Evolutionary conservation across 2,888 invertebrate genomes (phyloP).

Genomic region (Drosophila emarginata): DNA sequence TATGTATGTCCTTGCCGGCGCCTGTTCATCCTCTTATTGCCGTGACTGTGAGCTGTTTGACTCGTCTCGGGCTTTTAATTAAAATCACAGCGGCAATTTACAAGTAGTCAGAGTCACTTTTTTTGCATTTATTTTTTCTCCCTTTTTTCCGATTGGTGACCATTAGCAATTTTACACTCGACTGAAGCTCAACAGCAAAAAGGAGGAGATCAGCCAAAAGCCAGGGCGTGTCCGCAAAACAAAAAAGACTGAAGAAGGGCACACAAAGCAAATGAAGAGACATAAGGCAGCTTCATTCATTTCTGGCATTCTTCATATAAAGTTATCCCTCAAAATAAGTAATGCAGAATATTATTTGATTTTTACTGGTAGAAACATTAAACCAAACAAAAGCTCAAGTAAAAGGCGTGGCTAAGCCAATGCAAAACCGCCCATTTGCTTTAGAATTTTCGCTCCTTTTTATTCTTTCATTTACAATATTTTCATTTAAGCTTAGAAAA

Average conservation of each 20-base stretch:
- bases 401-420: slow-evolving; percentile 36
- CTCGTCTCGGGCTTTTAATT: slow-evolving; percentile 61
- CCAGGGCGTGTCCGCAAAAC: slow-evolving; percentile 35
- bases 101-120: slow-evolving; percentile 48
- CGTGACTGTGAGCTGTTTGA: slow-evolving; percentile 10
- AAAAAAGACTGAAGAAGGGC: slow-evolving; percentile 2
- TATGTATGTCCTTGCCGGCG: neutral
- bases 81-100: slow-evolving; percentile 71
- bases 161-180: slow-evolving; percentile 75
- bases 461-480: slow-evolving; percentile 31
- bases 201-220: slow-evolving; percentile 51
- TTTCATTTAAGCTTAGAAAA: slow-evolving; percentile 35
- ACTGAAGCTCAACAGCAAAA: slow-evolving; percentile 56
- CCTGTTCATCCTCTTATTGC: slow-evolving; percentile 24
- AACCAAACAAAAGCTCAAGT: slow-evolving; percentile 38
- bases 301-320: slow-evolving; percentile 28
- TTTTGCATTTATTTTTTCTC: slow-evolving; percentile 12
- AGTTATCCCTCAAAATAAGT: slow-evolving; percentile 3
- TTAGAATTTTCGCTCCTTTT: slow-evolving; percentile 13
- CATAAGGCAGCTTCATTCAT: slow-evolving; percentile 28
- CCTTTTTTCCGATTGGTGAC: slow-evolving; percentile 40
- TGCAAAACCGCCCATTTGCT: slow-evolving; percentile 37
- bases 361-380: neutral
- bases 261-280: neutral
- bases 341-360: slow-evolving; percentile 10